These are phyloP conservation scores for Dioctria rufipes DNA, from an alignment of 2,888 invertebrate species.

Conservation along the genomic window DNA sequence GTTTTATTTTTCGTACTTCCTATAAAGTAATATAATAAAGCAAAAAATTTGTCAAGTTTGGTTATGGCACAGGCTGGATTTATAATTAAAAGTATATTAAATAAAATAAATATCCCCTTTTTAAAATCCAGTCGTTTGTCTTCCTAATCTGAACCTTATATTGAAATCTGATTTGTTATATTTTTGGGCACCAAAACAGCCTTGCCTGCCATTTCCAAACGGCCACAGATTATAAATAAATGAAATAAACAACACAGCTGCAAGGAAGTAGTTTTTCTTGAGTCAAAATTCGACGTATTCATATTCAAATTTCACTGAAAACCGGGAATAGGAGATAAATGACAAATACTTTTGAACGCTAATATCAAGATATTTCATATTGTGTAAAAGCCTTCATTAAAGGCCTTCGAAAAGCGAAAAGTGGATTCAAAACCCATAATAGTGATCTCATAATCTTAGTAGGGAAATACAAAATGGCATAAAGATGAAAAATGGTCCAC, in stretches of 20 bases:
- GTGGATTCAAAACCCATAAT: no score
- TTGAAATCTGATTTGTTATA: conserved; percentile 4
- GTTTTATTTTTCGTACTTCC: conserved; percentile 51
- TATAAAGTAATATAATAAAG: conserved; percentile 25
- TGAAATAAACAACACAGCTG: conserved; percentile 62
- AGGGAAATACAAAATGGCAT: no score
- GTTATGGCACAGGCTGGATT: conserved; percentile 63
- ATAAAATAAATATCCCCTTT: neutral
- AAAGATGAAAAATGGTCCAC: no score
- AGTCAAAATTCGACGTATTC: no score
- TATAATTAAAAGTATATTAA: neutral
- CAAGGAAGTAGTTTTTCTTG: conserved; percentile 60
- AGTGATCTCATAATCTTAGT: no score
- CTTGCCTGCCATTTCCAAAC: conserved; percentile 80
- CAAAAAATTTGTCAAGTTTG: conserved; percentile 62
- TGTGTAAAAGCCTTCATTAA: no score
- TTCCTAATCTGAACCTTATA: neutral
- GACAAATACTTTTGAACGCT: no score
- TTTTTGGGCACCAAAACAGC: conserved; percentile 77
- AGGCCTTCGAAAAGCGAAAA: no score
- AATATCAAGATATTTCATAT: no score
- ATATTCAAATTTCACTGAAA: no score
- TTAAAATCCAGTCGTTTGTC: conserved; percentile 47
- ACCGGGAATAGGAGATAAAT: no score
- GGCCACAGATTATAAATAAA: conserved; percentile 67